Evolutionary conservation across 2,888 invertebrate genomes (phyloP), one percentile per base, ranked within the genome.

Genomic region (Meta bourneti): DNA sequence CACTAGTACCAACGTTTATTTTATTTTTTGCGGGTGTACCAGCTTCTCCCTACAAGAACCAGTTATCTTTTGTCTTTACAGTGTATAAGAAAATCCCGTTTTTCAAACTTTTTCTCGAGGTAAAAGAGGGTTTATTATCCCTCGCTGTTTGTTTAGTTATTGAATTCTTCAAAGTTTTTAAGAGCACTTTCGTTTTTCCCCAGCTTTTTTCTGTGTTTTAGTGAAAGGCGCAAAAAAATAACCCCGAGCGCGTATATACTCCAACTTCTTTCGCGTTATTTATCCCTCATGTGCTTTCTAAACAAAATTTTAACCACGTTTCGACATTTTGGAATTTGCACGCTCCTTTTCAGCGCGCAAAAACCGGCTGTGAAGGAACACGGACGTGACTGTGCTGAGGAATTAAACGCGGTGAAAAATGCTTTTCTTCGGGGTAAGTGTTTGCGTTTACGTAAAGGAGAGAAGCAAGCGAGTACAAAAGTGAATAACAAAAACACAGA

Each of bases 341-440:
- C 34, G 80, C 78, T 79, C 78, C n/a, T 78, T 86, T 70, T 86
- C 78, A 48, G 49, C 70, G 6, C 52, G 49, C 16, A 5, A 6
- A 79, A 49, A 79, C 80, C 72, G 13, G 87, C 34, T 19, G 70
- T 51, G 74, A 81, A 54, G 80, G 34, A 34, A 34, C 34, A 20
- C 49, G 48, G 72, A 90, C 89, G 89, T 90, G 89, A 78, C 72
- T 16, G 19, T 4, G 83, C 71, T 78, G 54, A 78, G 70, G 77
- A 90, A 90, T 90, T 90, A 90, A 84, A 90, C 78, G n/a, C 84
- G 70, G 61, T 84, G 89, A 90, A 90, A 90, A 90, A 90, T 84
- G 89, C 61, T 84, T 71, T 61, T 75, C 16, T 52, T 72, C 54
- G 20, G n/a, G 16, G 61, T 87, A 87, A 80, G 87, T 79, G 86